Conservation (phyloP, 2,888 invertebrate genomes). For the Melanargia galathea region DNA sequence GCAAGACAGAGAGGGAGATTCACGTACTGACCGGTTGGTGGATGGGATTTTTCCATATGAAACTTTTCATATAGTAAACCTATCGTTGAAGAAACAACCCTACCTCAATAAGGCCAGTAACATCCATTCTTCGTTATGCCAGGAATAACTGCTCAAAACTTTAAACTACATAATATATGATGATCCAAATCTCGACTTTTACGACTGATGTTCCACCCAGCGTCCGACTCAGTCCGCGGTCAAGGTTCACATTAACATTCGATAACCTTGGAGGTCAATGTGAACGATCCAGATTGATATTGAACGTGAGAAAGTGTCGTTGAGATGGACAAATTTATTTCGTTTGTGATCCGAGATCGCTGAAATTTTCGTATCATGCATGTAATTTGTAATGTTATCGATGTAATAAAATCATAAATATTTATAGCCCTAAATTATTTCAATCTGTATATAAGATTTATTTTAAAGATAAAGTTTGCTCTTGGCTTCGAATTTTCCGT, state of each 20-base stretch:
- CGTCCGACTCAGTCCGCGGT: conserved; percentile 41
- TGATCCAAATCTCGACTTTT: conserved; percentile 13
- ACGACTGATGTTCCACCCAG: conserved; percentile 18
- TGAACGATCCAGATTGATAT: conserved; percentile 21
- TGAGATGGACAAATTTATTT: conserved; percentile 3
- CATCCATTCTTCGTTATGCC: background rate
- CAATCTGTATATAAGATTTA: too few relatives aligned
- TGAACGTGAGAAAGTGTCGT: conserved; percentile 13
- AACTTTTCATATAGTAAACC: too few relatives aligned
- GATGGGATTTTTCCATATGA: too few relatives aligned
- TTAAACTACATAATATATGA: background rate
- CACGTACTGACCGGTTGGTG: too few relatives aligned
- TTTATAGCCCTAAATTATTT: background rate
- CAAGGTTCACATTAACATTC: conserved; percentile 44
- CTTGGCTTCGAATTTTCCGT: too few relatives aligned
- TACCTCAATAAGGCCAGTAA: too few relatives aligned
- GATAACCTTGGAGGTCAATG: conserved; percentile 32
- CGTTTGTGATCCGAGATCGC: background rate
- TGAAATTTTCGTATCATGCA: background rate
- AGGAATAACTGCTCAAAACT: background rate
- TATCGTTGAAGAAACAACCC: too few relatives aligned
- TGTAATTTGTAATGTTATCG: background rate
- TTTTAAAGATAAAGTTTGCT: too few relatives aligned
- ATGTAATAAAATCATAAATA: background rate
- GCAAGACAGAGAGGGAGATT: too few relatives aligned